A percentile compares a stretch with the other conserved stretches of the same genome.
phyloP scores from a whole-genome alignment of 2,888 invertebrate genomes.

The Adelognathus sp. region DNA sequence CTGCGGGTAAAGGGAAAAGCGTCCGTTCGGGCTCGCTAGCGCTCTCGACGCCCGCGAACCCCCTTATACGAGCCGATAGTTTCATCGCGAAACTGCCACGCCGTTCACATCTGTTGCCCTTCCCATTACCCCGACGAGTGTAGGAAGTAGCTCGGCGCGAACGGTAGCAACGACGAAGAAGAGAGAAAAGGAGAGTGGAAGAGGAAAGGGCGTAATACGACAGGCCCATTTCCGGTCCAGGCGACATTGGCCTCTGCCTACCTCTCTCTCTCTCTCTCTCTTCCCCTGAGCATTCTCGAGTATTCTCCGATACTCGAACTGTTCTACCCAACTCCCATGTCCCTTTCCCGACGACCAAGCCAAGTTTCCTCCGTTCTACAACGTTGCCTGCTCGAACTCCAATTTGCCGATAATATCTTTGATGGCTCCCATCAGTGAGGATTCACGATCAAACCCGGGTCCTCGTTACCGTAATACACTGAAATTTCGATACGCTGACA shows the following conservation, averaged over 20 bases:
- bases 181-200: background rate
- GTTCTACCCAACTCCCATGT: constrained; percentile 4
- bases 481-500: background rate
- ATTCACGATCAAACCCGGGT: background rate
- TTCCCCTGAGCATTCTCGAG: constrained; percentile 33
- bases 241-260: constrained; percentile 48
- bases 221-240: constrained; percentile 55
- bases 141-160: constrained; percentile 13
- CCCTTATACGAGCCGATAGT: constrained; percentile 67
- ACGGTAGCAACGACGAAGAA: background rate
- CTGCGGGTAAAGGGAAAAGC: background rate
- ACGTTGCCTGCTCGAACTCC: constrained; percentile 33
- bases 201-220: constrained; percentile 48
- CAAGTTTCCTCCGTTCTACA: constrained; percentile 33
- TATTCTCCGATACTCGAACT: constrained; percentile 37
- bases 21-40: background rate
- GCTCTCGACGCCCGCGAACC: constrained; percentile 7
- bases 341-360: background rate
- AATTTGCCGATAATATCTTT: constrained; percentile 53
- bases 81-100: constrained; percentile 70
- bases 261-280: constrained; percentile 25
- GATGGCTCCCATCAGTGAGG: constrained; percentile 11
- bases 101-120: constrained; percentile 73
- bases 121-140: constrained; percentile 64
- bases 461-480: constrained; percentile 23